Percentiles rank a stretch among this genome's conserved stretches.
phyloP scores from a whole-genome alignment of 2,113 vertebrate species.

The Charadrius vociferus region DNA sequence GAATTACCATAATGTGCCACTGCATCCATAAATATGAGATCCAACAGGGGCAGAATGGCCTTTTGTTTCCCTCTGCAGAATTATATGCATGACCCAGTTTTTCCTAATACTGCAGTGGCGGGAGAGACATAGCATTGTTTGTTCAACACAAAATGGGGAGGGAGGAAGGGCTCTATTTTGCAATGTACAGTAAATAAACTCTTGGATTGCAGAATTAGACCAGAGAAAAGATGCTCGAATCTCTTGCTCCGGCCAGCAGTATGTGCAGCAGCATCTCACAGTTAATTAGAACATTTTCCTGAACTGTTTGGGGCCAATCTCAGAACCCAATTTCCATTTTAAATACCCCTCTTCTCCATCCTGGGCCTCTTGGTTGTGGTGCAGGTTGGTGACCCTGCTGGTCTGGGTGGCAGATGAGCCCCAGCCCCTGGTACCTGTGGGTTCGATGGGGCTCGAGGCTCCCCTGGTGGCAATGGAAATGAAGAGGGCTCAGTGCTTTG shows the following conservation, averaged over 20 bases:
- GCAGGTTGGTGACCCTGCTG: not conserved
- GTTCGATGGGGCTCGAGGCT: not conserved
- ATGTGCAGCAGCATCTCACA: not conserved
- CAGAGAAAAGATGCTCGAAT: not conserved
- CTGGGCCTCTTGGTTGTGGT: not conserved
- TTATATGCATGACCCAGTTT: constrained; percentile 53
- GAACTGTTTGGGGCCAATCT: not conserved
- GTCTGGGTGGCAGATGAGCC: not conserved
- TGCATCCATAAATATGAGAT: constrained; percentile 3
- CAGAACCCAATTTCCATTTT: not conserved
- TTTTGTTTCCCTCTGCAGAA: constrained; percentile 50
- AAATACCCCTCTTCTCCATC: not conserved
- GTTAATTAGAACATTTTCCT: not conserved
- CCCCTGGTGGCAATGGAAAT: accelerated
- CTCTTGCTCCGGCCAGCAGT: not conserved
- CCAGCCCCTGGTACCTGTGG: not conserved
- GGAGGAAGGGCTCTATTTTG: constrained; percentile 18
- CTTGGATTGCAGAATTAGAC: not conserved
- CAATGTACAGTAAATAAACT: constrained; percentile 16
- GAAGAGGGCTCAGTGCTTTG: not conserved
- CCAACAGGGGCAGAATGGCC: constrained; percentile 7
- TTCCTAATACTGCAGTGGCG: constrained; percentile 12
- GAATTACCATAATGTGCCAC: constrained; percentile 10
- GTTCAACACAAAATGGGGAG: constrained; percentile 32
- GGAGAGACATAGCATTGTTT: constrained; percentile 41